Percentiles rank a stretch among this genome's conserved stretches.
These are phyloP conservation scores for Lipophrys pholis DNA, from an alignment of 2,113 vertebrate species.

Conservation along the genomic window DNA sequence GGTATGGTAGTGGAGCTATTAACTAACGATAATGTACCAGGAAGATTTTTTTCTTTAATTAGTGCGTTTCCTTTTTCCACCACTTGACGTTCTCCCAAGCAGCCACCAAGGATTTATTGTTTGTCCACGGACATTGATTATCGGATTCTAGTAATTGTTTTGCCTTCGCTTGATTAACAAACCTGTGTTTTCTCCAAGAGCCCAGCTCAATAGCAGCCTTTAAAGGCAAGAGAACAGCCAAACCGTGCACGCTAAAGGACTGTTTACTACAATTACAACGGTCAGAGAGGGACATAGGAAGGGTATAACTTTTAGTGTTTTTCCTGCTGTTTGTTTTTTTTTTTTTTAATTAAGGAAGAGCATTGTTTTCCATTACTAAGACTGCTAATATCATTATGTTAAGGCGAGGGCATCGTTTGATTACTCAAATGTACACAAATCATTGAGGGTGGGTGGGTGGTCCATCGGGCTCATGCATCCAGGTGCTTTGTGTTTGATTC, in stretches of 20 bases:
- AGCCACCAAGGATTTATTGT: slow-evolving; percentile 73
- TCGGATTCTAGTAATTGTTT: slow-evolving; percentile 82
- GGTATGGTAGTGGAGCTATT: slow-evolving; percentile 64
- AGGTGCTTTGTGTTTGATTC: slow-evolving; percentile 38
- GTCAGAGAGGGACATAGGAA: neutral
- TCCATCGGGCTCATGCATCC: slow-evolving; percentile 24
- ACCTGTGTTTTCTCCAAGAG: slow-evolving; percentile 65
- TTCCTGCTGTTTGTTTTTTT: neutral
- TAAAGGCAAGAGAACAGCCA: slow-evolving; percentile 36
- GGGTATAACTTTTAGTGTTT: neutral
- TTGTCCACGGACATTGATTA: slow-evolving; percentile 78
- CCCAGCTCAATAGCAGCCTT: slow-evolving; percentile 53
- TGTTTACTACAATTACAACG: slow-evolving; percentile 32
- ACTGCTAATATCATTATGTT: slow-evolving; percentile 14
- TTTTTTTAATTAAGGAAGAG: slow-evolving; percentile 22
- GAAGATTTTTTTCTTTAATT: slow-evolving; percentile 70
- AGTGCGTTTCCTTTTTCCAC: slow-evolving; percentile 59
- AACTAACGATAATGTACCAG: slow-evolving; percentile 63
- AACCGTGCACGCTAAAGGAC: slow-evolving; percentile 17
- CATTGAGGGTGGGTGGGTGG: slow-evolving; percentile 26
- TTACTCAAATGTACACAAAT: slow-evolving; percentile 7
- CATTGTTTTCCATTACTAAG: slow-evolving; percentile 12
- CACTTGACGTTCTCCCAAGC: slow-evolving; percentile 41
- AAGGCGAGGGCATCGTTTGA: slow-evolving; percentile 6
- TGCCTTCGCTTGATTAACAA: slow-evolving; percentile 78